phyloP scores from a whole-genome alignment of 2,797 vertebrate species.

The Silurus aristotelis region DNA sequence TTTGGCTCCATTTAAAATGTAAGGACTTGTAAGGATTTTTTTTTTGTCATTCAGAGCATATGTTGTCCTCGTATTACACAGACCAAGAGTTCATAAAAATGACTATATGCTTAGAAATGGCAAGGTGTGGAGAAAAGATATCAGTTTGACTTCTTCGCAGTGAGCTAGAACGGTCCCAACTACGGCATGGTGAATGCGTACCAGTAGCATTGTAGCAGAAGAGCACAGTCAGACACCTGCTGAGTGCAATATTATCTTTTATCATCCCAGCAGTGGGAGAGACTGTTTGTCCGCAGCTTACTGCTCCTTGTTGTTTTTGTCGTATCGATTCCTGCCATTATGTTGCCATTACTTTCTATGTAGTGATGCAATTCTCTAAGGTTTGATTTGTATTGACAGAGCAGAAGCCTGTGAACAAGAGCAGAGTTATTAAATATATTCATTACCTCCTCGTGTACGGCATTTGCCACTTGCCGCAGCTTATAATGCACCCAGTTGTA shows the following conservation, averaged over 20 bases:
- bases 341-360: slow-evolving; percentile 42
- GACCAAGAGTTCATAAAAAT: slow-evolving; percentile 4
- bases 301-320: slow-evolving; percentile 57
- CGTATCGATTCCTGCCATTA: slow-evolving; percentile 58
- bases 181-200: slow-evolving; percentile 17
- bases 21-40: not conserved
- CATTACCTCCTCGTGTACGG: slow-evolving; percentile 19
- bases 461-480: slow-evolving; percentile 14
- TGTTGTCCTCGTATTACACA: not conserved
- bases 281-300: slow-evolving; percentile 44
- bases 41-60: not conserved
- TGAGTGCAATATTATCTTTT: slow-evolving; percentile 55
- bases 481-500: slow-evolving; percentile 14
- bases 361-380: slow-evolving; percentile 50
- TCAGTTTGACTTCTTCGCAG: slow-evolving; percentile 27
- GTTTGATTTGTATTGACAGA: slow-evolving; percentile 45
- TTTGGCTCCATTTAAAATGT: not conserved
- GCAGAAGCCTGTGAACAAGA: slow-evolving; percentile 41
- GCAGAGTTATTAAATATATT: slow-evolving; percentile 45
- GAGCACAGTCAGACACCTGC: slow-evolving; percentile 48
- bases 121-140: slow-evolving; percentile 27
- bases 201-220: slow-evolving; percentile 31
- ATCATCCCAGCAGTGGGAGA: slow-evolving; percentile 48
- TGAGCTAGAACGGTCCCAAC: slow-evolving; percentile 1
- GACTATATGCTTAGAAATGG: slow-evolving; percentile 31